These are phyloP conservation scores for Oedothorax gibbosus DNA, from an alignment of 1,140 invertebrate species.

Conservation along the genomic window DNA sequence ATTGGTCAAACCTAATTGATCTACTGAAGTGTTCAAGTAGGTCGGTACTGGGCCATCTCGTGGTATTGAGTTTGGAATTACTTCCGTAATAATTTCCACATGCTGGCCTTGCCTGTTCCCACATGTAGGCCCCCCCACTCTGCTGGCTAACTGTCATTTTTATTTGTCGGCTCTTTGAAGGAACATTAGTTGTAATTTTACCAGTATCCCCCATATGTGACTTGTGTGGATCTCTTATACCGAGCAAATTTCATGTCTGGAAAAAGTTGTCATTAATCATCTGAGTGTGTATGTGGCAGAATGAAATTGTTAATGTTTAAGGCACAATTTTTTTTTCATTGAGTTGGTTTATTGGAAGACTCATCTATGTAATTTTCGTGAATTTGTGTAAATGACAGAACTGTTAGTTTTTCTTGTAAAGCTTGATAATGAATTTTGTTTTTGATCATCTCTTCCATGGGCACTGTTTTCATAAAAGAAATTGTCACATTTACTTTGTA, in stretches of 20 bases:
- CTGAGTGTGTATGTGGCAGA: conserved; percentile 12
- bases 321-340: conserved; percentile 53
- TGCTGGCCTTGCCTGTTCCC: conserved; percentile 60
- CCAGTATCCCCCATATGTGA: conserved; percentile 1
- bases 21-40: too few relatives aligned
- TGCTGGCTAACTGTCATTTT: conserved; percentile 59
- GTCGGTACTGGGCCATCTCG: too few relatives aligned
- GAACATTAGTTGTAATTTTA: conserved; percentile 17
- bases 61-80: too few relatives aligned
- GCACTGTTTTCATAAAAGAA: too few relatives aligned
- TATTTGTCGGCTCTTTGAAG: conserved; percentile 40
- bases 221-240: conserved; percentile 27
- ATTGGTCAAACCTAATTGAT: too few relatives aligned
- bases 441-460: conserved; percentile 1
- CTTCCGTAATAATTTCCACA: conserved; percentile 14
- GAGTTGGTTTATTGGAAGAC: background rate
- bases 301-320: conserved; percentile 13
- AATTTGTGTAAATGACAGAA: too few relatives aligned
- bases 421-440: background rate
- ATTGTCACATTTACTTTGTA: background rate
- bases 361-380: too few relatives aligned
- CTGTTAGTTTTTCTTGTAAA: too few relatives aligned
- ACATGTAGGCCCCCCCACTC: conserved; percentile 51
- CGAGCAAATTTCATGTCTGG: conserved; percentile 34
- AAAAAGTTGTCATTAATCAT: conserved; percentile 36